These are phyloP conservation scores for Colletes gigas DNA, from an alignment of 1,140 invertebrate species.

Conservation along the genomic window DNA sequence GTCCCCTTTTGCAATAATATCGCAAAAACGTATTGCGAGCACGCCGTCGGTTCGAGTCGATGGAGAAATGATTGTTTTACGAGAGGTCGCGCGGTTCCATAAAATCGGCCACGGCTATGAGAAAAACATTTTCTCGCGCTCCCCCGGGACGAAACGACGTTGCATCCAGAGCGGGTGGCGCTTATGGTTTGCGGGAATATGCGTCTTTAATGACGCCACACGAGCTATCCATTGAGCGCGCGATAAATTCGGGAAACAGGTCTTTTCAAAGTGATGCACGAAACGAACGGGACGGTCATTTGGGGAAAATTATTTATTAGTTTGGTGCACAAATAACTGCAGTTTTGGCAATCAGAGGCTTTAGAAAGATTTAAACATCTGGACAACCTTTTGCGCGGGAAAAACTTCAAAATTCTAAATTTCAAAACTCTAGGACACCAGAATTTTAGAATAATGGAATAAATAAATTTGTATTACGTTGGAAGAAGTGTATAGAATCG, in stretches of 20 bases:
- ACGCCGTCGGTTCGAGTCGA: slow-evolving; percentile 21
- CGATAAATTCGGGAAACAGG: slow-evolving; percentile 29
- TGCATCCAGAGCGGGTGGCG: too few relatives aligned
- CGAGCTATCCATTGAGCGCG: slow-evolving; percentile 5
- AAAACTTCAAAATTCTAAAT: too few relatives aligned
- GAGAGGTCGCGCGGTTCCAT: slow-evolving; percentile 40
- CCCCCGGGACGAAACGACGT: slow-evolving; percentile 26
- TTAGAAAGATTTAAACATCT: too few relatives aligned
- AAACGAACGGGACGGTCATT: slow-evolving; percentile 14
- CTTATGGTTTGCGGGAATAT: slow-evolving; percentile 13
- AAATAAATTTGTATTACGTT: too few relatives aligned
- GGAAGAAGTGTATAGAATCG: too few relatives aligned
- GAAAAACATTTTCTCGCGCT: slow-evolving; percentile 55
- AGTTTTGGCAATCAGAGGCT: too few relatives aligned
- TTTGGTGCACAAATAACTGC: too few relatives aligned
- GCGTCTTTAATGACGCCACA: slow-evolving; percentile 43
- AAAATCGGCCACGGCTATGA: slow-evolving; percentile 40
- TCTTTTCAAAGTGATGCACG: slow-evolving; percentile 11
- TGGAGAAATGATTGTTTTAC: slow-evolving; percentile 63
- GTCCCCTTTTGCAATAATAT: slow-evolving; percentile 50
- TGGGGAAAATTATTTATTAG: too few relatives aligned
- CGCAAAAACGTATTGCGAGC: slow-evolving; percentile 44
- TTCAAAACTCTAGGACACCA: too few relatives aligned
- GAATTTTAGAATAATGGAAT: too few relatives aligned
- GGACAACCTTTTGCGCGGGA: too few relatives aligned